Evolutionary conservation across 2,888 invertebrate species (phyloP), one percentile per base, ranked within the genome.

Genomic region (Hoplodrina blanda): DNA sequence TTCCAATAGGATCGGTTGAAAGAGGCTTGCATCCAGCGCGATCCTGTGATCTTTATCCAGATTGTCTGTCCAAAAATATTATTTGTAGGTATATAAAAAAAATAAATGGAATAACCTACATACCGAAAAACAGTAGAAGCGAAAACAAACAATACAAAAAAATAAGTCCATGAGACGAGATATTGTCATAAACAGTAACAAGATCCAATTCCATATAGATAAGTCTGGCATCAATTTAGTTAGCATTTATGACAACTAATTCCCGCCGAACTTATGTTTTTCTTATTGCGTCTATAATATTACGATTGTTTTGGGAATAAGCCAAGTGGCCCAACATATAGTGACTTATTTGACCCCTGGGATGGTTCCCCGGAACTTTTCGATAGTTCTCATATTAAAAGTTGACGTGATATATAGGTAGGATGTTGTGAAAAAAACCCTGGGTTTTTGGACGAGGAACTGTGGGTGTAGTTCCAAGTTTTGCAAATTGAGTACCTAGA

Each of bases 271-370:
- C 85, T 84, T 75, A 85, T 88, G 84, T 86, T 87, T 83, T 82
- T 83, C 76, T 67, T 81, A 82, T 83, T 79, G 67, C 81, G 85
- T 85, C 50, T 50, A 89, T 90, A 85, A 88, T 91, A 86, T 92
- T 91, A 93, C 90, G 91, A 93, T 94, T 92, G 94, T 91, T 91
- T 93, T 95, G 94, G 95, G 95, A 94, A 94, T 94, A 87, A 81
- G 93, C 94, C 93, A 94, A 92, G 88, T 88, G 91, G 83, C 86
- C 82, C 85, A 81, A 72, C 82, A 89, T 88, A 80, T 76, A 84
- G 63, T 90, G 91, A 94, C 92, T 94, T 93, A 93, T 94, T 90
- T 90, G 92, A 91, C 95, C 94, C 95, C 84, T 80, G 95, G 94
- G 95, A 94, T 73, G 82, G 53, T 61, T 54, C 61, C 62, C 81